Evolutionary conservation across 2,113 vertebrate genomes (phyloP).

Genomic region (Amblyornis subalaris): DNA sequence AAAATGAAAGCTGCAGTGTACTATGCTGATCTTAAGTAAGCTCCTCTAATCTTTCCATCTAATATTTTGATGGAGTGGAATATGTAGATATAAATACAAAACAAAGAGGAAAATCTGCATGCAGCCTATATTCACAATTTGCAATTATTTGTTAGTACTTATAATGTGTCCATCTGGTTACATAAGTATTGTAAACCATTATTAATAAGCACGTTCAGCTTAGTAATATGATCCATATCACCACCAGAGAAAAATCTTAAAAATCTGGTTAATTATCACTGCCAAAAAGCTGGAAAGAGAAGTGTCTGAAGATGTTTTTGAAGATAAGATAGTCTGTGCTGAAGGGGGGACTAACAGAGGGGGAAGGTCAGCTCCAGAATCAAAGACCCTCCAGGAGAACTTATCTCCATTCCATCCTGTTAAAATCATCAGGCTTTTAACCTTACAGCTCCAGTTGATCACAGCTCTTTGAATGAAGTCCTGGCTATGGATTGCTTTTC

Average conservation of each 20-base stretch:
- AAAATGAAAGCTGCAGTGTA: neutral
- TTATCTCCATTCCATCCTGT: neutral
- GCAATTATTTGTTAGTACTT: slow-evolving; percentile 1
- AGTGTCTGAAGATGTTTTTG: neutral
- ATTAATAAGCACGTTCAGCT: neutral
- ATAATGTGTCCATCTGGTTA: neutral
- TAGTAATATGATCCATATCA: neutral
- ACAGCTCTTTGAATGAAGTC: neutral
- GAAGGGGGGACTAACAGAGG: neutral
- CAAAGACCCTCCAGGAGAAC: neutral
- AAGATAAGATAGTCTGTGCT: neutral
- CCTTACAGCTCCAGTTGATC: neutral
- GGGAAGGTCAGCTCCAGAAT: neutral
- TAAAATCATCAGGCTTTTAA: neutral
- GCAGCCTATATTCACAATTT: neutral
- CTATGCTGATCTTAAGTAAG: neutral
- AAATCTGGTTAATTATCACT: slow-evolving; percentile 9
- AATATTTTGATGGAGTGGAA: neutral
- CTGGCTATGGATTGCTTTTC: neutral
- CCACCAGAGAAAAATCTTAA: neutral
- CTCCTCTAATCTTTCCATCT: neutral
- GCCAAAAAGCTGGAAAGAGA: neutral
- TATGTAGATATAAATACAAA: neutral
- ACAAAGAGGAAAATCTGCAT: neutral
- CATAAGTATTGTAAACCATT: neutral